Evolutionary conservation across 2,888 invertebrate genomes (phyloP).

Genomic region (Stenichneumon culpator): DNA sequence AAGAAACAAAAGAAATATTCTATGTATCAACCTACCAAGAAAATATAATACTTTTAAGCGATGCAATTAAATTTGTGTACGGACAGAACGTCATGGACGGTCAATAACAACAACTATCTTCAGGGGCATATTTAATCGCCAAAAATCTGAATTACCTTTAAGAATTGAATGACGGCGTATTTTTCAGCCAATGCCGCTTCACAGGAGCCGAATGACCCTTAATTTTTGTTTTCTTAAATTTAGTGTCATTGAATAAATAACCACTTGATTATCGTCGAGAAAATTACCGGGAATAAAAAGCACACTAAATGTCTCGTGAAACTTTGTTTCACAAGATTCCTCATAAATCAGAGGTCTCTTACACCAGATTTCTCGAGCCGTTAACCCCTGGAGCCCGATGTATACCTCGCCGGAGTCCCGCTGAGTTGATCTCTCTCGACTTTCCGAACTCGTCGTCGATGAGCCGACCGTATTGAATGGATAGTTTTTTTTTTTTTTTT

Average conservation of each 20-base stretch:
- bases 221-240: too few relatives aligned
- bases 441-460: slow-evolving; percentile 38
- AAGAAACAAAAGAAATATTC: too few relatives aligned
- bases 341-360: slow-evolving; percentile 1
- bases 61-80: too few relatives aligned
- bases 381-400: slow-evolving; percentile 12
- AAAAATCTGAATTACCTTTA: too few relatives aligned
- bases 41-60: too few relatives aligned
- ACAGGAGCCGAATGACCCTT: too few relatives aligned
- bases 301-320: slow-evolving; percentile 5
- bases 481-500: slow-evolving; percentile 9
- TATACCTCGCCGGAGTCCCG: not conserved
- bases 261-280: not conserved
- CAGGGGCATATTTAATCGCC: too few relatives aligned
- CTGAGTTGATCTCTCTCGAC: slow-evolving; percentile 32
- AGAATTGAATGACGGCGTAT: too few relatives aligned
- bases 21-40: too few relatives aligned
- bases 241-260: not conserved
- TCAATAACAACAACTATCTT: too few relatives aligned
- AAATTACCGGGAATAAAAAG: not conserved
- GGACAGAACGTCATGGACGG: too few relatives aligned
- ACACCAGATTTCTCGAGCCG: slow-evolving; percentile 17
- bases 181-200: too few relatives aligned
- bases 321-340: slow-evolving; percentile 14
- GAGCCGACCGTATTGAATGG: slow-evolving; percentile 27